These are phyloP conservation scores for Mohoua ochrocephala DNA, from an alignment of 2,113 vertebrate genomes.

Conservation along the genomic window DNA sequence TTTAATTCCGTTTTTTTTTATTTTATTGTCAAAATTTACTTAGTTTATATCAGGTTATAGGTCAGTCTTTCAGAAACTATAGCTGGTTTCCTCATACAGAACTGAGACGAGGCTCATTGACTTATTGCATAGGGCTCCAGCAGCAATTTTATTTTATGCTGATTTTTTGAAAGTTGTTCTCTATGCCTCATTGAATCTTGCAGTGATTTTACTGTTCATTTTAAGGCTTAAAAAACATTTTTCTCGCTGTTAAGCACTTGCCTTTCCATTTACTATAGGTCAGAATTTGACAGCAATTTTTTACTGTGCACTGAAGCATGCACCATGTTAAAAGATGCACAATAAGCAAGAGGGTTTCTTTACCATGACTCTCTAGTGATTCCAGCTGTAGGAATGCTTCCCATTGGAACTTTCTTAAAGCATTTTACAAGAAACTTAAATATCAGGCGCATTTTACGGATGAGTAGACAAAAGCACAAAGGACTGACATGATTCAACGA, in stretches of 20 bases:
- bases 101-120: neutral
- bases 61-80: neutral
- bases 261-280: neutral
- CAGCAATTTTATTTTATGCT: neutral
- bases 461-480: neutral
- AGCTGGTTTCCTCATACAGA: neutral
- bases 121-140: neutral
- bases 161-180: neutral
- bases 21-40: neutral
- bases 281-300: constrained; percentile 18
- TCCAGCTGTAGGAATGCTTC: neutral
- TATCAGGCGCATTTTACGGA: neutral
- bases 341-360: neutral
- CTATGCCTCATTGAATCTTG: neutral
- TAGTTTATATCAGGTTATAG: neutral
- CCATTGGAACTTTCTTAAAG: neutral
- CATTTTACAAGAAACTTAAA: neutral
- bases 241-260: neutral
- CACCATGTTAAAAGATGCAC: neutral
- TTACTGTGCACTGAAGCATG: neutral
- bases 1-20: neutral
- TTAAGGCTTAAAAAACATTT: neutral
- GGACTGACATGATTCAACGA: neutral
- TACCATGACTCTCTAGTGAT: neutral
- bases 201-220: neutral